Conservation (phyloP, 2,797 vertebrate species). For the Rhinella marina region DNA sequence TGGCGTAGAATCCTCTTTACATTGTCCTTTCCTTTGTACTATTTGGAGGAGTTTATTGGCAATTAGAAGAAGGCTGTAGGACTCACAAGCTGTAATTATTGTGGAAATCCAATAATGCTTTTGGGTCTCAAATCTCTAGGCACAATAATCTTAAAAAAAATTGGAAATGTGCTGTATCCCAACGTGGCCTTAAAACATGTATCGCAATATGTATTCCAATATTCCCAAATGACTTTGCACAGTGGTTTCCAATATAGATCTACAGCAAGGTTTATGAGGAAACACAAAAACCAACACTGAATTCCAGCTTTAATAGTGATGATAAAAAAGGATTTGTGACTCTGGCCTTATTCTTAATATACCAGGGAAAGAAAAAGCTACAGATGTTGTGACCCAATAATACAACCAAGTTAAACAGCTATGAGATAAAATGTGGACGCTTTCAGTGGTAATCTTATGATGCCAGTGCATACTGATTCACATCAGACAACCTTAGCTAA, state of each 20-base stretch:
- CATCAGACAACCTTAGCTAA: neutral
- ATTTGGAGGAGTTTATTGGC: slow-evolving; percentile 59
- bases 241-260: slow-evolving; percentile 52
- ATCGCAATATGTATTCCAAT: slow-evolving; percentile 55
- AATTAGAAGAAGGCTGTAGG: slow-evolving; percentile 58
- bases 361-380: neutral
- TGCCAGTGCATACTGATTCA: neutral
- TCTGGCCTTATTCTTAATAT: slow-evolving; percentile 36
- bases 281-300: slow-evolving; percentile 46
- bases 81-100: slow-evolving; percentile 58
- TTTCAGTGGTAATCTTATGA: neutral
- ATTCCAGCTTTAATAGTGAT: slow-evolving; percentile 40
- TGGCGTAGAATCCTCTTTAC: slow-evolving; percentile 39
- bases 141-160: slow-evolving; percentile 58
- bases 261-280: slow-evolving; percentile 51
- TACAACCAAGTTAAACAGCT: neutral
- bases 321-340: slow-evolving; percentile 50
- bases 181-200: slow-evolving; percentile 49
- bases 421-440: neutral
- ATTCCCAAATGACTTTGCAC: slow-evolving; percentile 50
- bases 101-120: slow-evolving; percentile 61
- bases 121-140: slow-evolving; percentile 55
- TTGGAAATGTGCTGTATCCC: slow-evolving; percentile 46
- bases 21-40: slow-evolving; percentile 42
- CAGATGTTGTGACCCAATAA: slow-evolving; percentile 28